Conservation (phyloP, 2,888 invertebrate species). For the Orthonychiurus folsomi region DNA sequence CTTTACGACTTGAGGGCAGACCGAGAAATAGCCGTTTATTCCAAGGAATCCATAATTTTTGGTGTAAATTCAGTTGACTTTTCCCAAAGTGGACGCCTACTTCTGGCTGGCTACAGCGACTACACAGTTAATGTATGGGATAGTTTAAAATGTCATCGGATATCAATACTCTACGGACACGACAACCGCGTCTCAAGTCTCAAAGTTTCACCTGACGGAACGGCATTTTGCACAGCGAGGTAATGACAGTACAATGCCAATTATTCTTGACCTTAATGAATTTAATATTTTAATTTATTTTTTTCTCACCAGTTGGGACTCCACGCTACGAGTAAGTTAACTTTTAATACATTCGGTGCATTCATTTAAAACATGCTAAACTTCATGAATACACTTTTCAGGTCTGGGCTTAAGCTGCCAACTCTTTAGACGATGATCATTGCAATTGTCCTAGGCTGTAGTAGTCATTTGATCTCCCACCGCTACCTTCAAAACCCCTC, state of each 20-base stretch:
- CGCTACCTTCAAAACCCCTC: background rate
- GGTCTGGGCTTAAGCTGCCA: background rate
- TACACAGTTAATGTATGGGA: slow-evolving; percentile 99
- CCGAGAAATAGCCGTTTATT: slow-evolving; percentile 90
- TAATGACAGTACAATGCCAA: too few relatives aligned
- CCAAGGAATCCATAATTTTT: slow-evolving; percentile 94
- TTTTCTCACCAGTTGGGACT: too few relatives aligned
- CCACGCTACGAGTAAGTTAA: slow-evolving; percentile 64
- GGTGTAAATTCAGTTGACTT: slow-evolving; percentile 97
- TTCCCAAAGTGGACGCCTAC: slow-evolving; percentile 85
- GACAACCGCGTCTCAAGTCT: slow-evolving; percentile 89
- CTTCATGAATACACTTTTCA: background rate
- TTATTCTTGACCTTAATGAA: too few relatives aligned
- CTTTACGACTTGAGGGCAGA: slow-evolving; percentile 96
- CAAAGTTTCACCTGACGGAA: slow-evolving; percentile 92
- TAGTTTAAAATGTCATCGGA: slow-evolving; percentile 82
- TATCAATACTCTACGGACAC: slow-evolving; percentile 86
- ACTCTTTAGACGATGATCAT: too few relatives aligned
- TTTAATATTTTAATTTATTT: too few relatives aligned
- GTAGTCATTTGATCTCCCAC: background rate
- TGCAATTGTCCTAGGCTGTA: background rate
- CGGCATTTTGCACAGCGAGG: slow-evolving; percentile 93
- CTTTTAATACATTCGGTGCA: slow-evolving; percentile 3
- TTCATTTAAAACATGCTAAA: background rate
- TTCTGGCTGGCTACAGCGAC: slow-evolving; percentile 98